Base-by-base conservation (phyloP, 2,113 vertebrate genomes). In the Reinhardtius hippoglossoides region DNA sequence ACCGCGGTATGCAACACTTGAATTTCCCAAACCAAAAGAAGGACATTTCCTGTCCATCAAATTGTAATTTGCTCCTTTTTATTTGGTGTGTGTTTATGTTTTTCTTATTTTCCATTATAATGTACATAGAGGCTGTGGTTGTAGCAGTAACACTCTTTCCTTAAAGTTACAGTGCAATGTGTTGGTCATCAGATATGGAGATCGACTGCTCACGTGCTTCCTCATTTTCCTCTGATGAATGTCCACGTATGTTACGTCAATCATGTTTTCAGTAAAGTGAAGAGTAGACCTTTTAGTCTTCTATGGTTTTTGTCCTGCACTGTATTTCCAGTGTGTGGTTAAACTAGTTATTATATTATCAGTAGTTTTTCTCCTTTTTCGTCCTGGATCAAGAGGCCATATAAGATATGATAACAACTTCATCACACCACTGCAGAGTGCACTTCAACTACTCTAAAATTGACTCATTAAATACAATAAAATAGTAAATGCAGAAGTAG, bases 141-240 rank as follows among this genome's bases (percentile, higher is more conserved):
- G 40, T 18, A 48, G 21, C 35, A 4, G n/a, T 58, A 1, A 16
- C 0, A 21, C 15, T 2, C 2, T n/a, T 9, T 55, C 26, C 35
- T 26, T 59, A 9, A 13, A 21, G n/a, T 23, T 52, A 27, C 23
- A 27, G 5, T 20, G 4, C 18, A 26, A 10, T 65, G 42, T 27
- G 13, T 35, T 67, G 10, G 55, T 79, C 37, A 73, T 66, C 60
- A 61, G 20, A 67, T 37, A 21, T 2, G 18, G 10, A 16, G n/a
- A 21, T 9, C 7, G 21, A 5, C 18, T 73, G 26, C 5, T 73
- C 5, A 21, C 18, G 31, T 35, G 65, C 74, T 74, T 78, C 23
- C 50, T 69, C 4, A 35, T 5, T 5, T 37, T 62, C 20, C 23
- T 1, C 9, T 37, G 10, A 12, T 42, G 10, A 13, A 13, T 42